These are phyloP conservation scores for Saguinus oedipus DNA, from an alignment of 2,797 vertebrate species.

Conservation along the genomic window DNA sequence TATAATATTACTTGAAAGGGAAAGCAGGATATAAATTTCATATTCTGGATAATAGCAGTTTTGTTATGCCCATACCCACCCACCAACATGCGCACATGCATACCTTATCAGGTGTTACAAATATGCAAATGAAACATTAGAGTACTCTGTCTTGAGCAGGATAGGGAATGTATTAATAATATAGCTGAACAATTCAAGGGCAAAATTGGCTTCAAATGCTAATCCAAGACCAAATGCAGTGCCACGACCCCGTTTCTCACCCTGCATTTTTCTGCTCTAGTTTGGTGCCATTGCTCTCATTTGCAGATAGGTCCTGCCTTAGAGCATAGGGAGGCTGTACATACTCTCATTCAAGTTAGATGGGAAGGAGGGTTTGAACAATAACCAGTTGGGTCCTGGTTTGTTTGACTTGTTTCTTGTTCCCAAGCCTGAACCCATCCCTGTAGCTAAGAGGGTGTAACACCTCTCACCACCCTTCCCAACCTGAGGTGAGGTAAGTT, in stretches of 20 bases:
- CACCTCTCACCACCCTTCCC: not conserved
- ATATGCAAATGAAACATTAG: not conserved
- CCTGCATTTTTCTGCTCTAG: not conserved
- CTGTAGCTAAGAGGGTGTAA: not conserved
- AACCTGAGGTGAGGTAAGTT: not conserved
- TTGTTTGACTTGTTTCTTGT: not conserved
- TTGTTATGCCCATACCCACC: not conserved
- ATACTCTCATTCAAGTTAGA: not conserved
- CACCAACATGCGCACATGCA: not conserved
- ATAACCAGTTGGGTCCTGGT: not conserved
- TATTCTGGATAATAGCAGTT: not conserved
- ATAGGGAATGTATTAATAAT: not conserved
- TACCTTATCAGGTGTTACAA: not conserved
- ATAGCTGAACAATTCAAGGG: not conserved
- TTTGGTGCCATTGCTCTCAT: not conserved
- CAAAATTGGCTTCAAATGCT: not conserved
- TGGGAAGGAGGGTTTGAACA: not conserved
- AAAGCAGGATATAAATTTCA: not conserved
- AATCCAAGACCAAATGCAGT: not conserved
- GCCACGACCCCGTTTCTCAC: not conserved
- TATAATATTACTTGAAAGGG: not conserved
- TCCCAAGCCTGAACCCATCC: not conserved
- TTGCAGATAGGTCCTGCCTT: not conserved
- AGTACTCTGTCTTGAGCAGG: not conserved
- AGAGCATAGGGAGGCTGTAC: too few relatives aligned